Evolutionary conservation across 2,113 vertebrate species (phyloP).

Genomic region (rabbit (Oryctolagus cuniculus)): DNA sequence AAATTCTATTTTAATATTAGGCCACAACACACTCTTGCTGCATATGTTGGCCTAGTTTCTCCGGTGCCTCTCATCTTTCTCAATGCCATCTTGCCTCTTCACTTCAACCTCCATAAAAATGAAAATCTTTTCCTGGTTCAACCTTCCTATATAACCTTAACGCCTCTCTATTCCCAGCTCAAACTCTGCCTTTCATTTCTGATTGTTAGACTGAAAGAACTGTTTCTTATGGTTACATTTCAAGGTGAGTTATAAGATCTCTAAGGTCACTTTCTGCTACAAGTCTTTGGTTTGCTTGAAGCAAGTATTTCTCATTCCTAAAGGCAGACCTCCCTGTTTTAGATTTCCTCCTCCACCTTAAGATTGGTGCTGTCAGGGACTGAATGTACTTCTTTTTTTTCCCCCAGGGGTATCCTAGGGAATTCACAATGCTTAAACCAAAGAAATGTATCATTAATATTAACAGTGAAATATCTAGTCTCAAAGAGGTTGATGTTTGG

Average conservation of each 20-base stretch:
- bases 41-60: background rate
- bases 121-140: background rate
- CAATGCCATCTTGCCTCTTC: background rate
- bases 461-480: background rate
- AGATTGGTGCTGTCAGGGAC: background rate
- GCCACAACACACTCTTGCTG: background rate
- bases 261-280: background rate
- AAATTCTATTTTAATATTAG: slow-evolving; percentile 51
- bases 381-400: slow-evolving; percentile 12
- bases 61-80: background rate
- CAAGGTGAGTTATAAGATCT: slow-evolving; percentile 30
- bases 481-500: slow-evolving; percentile 11
- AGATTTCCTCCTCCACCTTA: background rate
- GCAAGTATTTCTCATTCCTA: slow-evolving; percentile 50
- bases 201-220: slow-evolving; percentile 2
- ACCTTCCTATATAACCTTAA: background rate
- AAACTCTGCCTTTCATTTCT: background rate
- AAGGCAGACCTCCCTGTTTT: background rate
- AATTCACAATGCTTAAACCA: slow-evolving; percentile 42
- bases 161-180: background rate
- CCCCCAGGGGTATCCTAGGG: background rate
- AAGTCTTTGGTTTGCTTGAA: slow-evolving; percentile 50
- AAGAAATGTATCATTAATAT: slow-evolving; percentile 30
- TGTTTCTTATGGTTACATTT: slow-evolving; percentile 52
- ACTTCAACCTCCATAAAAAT: background rate